Conservation (phyloP, 1,140 invertebrate genomes). For the Holotrichia oblita region DNA sequence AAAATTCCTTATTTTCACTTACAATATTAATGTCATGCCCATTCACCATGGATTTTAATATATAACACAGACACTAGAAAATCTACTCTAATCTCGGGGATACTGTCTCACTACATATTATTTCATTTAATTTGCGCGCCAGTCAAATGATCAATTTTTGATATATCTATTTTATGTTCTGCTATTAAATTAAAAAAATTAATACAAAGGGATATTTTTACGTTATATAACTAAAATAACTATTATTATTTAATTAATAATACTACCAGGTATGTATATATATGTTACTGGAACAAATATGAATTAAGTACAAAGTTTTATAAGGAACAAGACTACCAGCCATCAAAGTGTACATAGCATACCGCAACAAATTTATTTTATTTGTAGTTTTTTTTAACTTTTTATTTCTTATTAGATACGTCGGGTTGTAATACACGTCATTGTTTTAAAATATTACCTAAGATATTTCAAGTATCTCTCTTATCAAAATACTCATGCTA, state of each 20-base stretch:
- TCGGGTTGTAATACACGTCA: too few relatives aligned
- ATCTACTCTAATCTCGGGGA: constrained; percentile 3
- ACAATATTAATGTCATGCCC: not conserved
- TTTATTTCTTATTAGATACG: too few relatives aligned
- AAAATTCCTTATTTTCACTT: constrained; percentile 24
- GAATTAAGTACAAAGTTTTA: not conserved
- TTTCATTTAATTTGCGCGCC: not conserved
- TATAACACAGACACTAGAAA: constrained; percentile 34
- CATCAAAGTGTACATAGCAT: too few relatives aligned
- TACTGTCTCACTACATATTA: not conserved
- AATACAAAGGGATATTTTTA: not conserved
- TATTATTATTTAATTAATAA: not conserved
- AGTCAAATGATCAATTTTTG: not conserved
- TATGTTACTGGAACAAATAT: not conserved
- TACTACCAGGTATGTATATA: not conserved
- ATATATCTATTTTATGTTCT: not conserved
- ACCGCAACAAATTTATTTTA: too few relatives aligned
- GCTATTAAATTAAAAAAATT: not conserved
- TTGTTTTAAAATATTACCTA: too few relatives aligned
- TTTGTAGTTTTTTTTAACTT: too few relatives aligned
- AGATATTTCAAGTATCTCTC: too few relatives aligned
- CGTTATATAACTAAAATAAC: not conserved
- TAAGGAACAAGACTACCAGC: too few relatives aligned
- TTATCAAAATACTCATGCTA: too few relatives aligned
- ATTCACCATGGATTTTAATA: constrained; percentile 17